These are phyloP conservation scores for Oreochromis grahami DNA, from an alignment of 2,797 vertebrate genomes.

Conservation along the genomic window DNA sequence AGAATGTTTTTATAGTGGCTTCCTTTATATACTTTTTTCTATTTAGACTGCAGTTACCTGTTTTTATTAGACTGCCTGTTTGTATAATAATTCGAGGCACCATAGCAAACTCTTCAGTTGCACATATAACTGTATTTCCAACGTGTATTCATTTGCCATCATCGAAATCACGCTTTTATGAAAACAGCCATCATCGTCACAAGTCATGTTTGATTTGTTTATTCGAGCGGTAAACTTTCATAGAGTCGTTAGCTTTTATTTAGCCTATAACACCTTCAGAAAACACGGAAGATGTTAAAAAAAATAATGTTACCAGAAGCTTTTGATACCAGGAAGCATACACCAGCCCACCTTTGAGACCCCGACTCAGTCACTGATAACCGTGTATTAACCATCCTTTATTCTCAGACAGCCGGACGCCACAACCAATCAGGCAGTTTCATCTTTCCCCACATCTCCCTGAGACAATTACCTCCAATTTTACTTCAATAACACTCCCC, in stretches of 20 bases:
- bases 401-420: constrained; percentile 38
- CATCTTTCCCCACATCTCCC: constrained; percentile 62
- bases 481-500: constrained; percentile 66
- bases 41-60: not conserved
- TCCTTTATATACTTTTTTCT: not conserved
- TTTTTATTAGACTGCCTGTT: not conserved
- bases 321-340: not conserved
- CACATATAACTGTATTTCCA: not conserved
- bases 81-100: not conserved
- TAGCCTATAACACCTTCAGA: not conserved
- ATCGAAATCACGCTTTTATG: not conserved
- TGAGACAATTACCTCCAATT: constrained; percentile 74
- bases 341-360: constrained; percentile 7
- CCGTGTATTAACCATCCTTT: constrained; percentile 33
- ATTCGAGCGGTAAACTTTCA: not conserved
- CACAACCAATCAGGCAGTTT: constrained; percentile 50
- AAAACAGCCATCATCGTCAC: not conserved
- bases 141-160: not conserved
- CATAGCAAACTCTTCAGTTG: not conserved
- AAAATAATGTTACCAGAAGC: not conserved
- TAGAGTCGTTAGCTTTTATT: not conserved
- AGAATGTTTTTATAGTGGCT: not conserved
- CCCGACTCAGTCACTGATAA: constrained; percentile 25
- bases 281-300: not conserved
- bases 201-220: not conserved